Conservation (phyloP, 2,888 invertebrate genomes). For the Lasioglossum pauxillum region DNA sequence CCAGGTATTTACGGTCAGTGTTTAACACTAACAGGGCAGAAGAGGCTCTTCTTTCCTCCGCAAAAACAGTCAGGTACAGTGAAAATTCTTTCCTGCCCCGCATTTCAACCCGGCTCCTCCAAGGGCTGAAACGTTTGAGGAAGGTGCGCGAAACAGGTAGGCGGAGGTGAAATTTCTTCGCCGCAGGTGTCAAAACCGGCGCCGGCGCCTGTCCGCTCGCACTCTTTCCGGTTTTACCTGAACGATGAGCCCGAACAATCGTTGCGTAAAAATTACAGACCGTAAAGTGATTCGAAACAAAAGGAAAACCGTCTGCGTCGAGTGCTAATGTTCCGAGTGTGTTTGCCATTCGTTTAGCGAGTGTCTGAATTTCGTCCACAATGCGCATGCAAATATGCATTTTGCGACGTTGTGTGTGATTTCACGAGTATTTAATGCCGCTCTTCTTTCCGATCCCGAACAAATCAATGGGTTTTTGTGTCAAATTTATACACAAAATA, state of each 20-base stretch:
- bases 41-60: neutral
- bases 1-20: neutral
- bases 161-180: constrained; percentile 48
- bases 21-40: neutral
- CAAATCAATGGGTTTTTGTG: neutral
- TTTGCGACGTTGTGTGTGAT: neutral
- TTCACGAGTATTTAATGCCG: neutral
- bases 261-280: constrained; percentile 77
- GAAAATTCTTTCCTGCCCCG: constrained; percentile 51
- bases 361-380: constrained; percentile 21
- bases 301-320: constrained; percentile 33
- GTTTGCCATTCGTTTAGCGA: constrained; percentile 45
- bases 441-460: neutral
- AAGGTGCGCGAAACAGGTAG: constrained; percentile 52
- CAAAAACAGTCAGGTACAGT: neutral
- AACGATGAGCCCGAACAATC: constrained; percentile 48
- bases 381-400: constrained; percentile 28
- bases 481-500: neutral
- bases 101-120: constrained; percentile 14
- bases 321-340: constrained; percentile 44
- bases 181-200: constrained; percentile 74
- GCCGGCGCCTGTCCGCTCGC: constrained; percentile 70
- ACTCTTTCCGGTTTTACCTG: constrained; percentile 66
- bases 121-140: constrained; percentile 32
- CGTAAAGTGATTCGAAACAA: constrained; percentile 61